Percentiles rank a stretch among this genome's conserved stretches.
These are phyloP conservation scores for Halcyon smyrnensis DNA, from an alignment of 2,797 vertebrate species.

Conservation along the genomic window DNA sequence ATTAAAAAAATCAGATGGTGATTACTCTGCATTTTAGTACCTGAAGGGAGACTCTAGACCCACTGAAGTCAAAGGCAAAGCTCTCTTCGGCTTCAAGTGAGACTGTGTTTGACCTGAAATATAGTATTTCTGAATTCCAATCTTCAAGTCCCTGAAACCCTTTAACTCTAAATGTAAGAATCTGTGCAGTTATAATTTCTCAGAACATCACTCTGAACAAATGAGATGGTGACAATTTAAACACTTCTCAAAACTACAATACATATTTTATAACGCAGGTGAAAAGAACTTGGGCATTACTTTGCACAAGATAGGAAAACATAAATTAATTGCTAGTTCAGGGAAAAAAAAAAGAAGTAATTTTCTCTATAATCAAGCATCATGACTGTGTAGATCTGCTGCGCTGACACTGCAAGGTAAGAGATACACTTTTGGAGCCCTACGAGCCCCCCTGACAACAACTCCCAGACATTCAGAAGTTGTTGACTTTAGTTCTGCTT, in stretches of 20 bases:
- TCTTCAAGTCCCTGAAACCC: not conserved
- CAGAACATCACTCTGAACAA: not conserved
- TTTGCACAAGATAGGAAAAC: not conserved
- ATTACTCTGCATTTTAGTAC: not conserved
- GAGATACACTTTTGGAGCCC: not conserved
- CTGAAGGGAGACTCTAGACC: not conserved
- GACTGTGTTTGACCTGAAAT: not conserved
- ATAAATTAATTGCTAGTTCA: not conserved
- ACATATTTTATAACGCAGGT: conserved; percentile 10
- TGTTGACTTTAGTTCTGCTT: conserved; percentile 24
- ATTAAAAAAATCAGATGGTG: fast-evolving
- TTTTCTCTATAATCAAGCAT: conserved; percentile 20
- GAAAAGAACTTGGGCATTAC: not conserved
- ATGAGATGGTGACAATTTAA: not conserved
- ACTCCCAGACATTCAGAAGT: conserved; percentile 21
- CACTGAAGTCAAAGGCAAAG: not conserved
- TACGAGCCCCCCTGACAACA: not conserved
- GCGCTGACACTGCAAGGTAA: not conserved
- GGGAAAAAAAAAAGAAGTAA: not conserved
- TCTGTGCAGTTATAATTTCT: not conserved
- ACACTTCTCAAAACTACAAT: not conserved
- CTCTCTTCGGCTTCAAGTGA: not conserved
- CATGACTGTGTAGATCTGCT: not conserved
- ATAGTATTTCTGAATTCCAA: not conserved
- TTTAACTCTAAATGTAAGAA: not conserved